Conservation (phyloP, 1,140 invertebrate species). For the Scaptodrosophila lebanonensis region DNA sequence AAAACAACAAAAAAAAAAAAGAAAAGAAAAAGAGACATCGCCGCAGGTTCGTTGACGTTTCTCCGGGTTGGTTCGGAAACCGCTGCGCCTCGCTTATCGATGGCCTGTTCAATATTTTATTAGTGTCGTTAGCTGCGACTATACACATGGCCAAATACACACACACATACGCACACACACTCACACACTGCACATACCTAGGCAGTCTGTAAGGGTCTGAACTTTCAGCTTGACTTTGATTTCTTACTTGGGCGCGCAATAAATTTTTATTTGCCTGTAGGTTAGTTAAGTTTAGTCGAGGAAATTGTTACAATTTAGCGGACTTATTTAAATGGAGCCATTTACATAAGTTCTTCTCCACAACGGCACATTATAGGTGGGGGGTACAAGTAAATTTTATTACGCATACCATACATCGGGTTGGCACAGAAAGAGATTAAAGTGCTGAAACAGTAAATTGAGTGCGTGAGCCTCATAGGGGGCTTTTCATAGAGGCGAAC, state of each 20-base stretch:
- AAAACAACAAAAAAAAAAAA: no score
- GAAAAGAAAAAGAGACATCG: no score
- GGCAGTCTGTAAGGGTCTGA: neutral
- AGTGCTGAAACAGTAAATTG: no score
- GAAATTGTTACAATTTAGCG: conserved; percentile 45
- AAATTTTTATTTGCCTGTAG: conserved; percentile 57
- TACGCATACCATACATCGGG: no score
- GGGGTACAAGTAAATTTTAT: no score
- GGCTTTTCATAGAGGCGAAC: no score
- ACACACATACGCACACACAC: no score
- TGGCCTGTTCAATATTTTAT: conserved; percentile 73
- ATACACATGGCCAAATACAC: neutral
- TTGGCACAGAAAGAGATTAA: no score
- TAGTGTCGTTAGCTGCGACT: conserved; percentile 57
- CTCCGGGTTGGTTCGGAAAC: conserved; percentile 16
- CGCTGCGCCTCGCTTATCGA: conserved; percentile 60
- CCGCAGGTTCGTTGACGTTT: conserved; percentile 58
- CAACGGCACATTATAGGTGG: no score
- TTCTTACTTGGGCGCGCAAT: conserved; percentile 49
- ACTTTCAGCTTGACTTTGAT: conserved; percentile 37
- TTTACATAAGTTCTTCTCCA: conserved; percentile 11
- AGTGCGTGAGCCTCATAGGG: no score
- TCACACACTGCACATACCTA: no score
- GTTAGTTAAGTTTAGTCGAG: conserved; percentile 29
- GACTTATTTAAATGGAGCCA: conserved; percentile 36